Conservation (phyloP, 2,888 invertebrate genomes). For the Nesidiocoris tenuis region DNA sequence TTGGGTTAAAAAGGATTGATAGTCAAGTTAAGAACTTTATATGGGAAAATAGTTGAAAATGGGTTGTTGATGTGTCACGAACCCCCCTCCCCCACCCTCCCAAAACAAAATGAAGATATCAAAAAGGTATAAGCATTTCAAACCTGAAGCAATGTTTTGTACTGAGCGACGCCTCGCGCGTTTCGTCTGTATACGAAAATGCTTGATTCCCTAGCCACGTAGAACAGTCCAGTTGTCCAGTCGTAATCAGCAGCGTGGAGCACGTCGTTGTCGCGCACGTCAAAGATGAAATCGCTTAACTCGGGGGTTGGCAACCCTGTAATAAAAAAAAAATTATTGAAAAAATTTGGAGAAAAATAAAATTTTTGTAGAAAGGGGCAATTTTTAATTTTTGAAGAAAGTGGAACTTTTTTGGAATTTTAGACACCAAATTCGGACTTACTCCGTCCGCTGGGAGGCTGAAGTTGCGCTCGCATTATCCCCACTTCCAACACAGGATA, state of each 20-base stretch:
- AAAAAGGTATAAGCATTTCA: background rate
- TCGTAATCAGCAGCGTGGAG: constrained; percentile 18
- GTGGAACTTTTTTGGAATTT: too few species aligned
- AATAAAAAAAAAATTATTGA: background rate
- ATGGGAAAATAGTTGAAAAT: too few species aligned
- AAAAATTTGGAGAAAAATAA: too few species aligned
- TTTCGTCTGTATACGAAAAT: constrained; percentile 9
- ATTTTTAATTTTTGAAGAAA: too few species aligned
- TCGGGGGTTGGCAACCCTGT: background rate
- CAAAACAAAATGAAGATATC: background rate
- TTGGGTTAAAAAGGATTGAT: too few species aligned
- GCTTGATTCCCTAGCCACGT: constrained; percentile 19
- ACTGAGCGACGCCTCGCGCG: background rate
- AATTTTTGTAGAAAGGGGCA: too few species aligned
- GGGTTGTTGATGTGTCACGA: too few species aligned
- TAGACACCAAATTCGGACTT: too few species aligned
- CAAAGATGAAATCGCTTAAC: background rate
- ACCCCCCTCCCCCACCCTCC: too few species aligned
- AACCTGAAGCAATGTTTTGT: constrained; percentile 26
- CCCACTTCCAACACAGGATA: background rate
- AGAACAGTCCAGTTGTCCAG: constrained; percentile 19
- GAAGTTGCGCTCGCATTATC: background rate
- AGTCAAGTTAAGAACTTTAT: too few species aligned
- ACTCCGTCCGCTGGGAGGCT: background rate
- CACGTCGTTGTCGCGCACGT: constrained; percentile 8